Evolutionary conservation across 2,797 vertebrate species (phyloP).

Genomic region (Lithobates sylvaticus): DNA sequence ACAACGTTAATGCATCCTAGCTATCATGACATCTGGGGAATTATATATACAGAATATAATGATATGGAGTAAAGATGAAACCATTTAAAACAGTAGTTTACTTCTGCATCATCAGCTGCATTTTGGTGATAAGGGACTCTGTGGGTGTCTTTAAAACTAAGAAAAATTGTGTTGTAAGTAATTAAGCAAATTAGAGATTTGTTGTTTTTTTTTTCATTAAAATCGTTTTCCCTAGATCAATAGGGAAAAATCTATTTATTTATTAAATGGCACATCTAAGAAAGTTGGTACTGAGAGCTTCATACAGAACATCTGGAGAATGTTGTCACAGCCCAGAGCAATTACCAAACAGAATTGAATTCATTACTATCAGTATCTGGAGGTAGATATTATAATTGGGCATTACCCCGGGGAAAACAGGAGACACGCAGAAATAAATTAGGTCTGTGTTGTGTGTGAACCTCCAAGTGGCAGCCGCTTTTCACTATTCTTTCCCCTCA

Average conservation of each 20-base stretch:
- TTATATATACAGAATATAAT: neutral
- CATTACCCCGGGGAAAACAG: conserved; percentile 53
- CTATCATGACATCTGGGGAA: neutral
- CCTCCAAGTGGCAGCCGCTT: conserved; percentile 42
- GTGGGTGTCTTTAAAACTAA: conserved; percentile 26
- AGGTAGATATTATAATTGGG: conserved; percentile 62
- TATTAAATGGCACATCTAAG: conserved; percentile 7
- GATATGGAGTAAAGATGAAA: conserved; percentile 6
- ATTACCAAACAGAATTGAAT: conserved; percentile 49
- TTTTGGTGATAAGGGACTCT: conserved; percentile 46
- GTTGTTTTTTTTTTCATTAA: conserved; percentile 57
- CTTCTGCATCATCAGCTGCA: conserved; percentile 30
- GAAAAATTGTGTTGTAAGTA: conserved; percentile 42
- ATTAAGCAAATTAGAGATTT: conserved; percentile 61
- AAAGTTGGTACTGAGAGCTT: conserved; percentile 54
- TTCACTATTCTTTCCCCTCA: conserved; percentile 23
- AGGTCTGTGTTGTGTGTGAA: neutral
- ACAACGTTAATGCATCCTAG: conserved; percentile 2
- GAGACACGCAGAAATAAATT: conserved; percentile 27
- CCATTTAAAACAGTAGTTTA: conserved; percentile 22
- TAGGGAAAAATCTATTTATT: conserved; percentile 59
- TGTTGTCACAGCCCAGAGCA: conserved; percentile 61
- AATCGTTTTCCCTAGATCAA: conserved; percentile 51
- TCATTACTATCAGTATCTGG: conserved; percentile 61
- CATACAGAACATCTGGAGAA: conserved; percentile 58